Evolutionary conservation across 2,797 vertebrate species (phyloP), one percentile per base, ranked within the genome.

Genomic region (Melanotaenia pygmaea): DNA sequence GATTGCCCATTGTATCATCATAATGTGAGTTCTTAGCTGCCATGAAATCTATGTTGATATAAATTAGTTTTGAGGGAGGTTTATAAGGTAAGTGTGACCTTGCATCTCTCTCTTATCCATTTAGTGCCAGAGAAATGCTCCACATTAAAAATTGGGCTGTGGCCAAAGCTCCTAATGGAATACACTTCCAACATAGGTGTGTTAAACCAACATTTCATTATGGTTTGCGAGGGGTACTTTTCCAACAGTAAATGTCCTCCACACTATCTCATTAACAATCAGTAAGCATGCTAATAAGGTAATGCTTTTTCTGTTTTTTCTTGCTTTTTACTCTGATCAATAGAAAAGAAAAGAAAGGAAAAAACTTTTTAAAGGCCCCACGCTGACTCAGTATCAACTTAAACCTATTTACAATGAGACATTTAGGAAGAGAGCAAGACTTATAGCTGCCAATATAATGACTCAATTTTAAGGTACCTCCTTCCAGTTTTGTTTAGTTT

Each of bases 41-140:
- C 34, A 34, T 59, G 3, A 59, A 80, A 67, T 76, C 64, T 34
- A 58, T 32, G 32, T 53, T 67, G 54, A 71, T 34, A 67, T 68
- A 59, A 30, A 77, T 75, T 38, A 45, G 47, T 72, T 81, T 64
- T 24, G 56, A 57, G 24, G 30, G 60, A 71, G 30, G 35, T 22
- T 26, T 43, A n/a, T 22, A 38, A 58, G 24, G 47, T 9, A 53
- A 18, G 45, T 40, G 32, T 57, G 59, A 70, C 38, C 61, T 68
- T 74, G 51, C 35, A 69, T 74, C n/a, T 60, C 47, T 63, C 67
- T 66, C 70, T 24, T 45, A 59, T 64, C 43, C 30, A 61, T 72
- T 66, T 43, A 77, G 63, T 70, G 54, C 38, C 6, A 18, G 32
- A 34, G 13, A 47, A 57, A 64, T 59, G 35, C 51, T 79, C 40